Evolutionary conservation across 1,140 invertebrate species (phyloP).

Genomic region (Steinernema feltiae): DNA sequence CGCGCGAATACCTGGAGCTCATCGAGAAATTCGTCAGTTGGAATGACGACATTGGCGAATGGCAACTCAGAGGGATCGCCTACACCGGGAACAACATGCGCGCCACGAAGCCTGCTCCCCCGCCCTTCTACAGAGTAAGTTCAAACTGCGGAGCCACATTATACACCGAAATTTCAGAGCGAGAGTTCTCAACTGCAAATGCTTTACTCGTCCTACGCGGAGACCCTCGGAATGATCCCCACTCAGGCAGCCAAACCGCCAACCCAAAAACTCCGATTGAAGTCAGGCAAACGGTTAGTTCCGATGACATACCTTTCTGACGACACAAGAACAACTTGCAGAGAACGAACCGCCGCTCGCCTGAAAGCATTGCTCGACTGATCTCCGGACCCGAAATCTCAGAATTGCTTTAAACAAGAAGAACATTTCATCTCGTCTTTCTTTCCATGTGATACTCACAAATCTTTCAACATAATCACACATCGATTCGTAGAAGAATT

Average conservation of each 20-base stretch:
- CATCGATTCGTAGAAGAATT: constrained; percentile 4
- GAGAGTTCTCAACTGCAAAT: constrained; percentile 34
- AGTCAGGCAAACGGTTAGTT: constrained; percentile 47
- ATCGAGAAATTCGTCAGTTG: constrained; percentile 86
- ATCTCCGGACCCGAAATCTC: not conserved
- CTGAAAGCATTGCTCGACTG: constrained; percentile 46
- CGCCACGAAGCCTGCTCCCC: constrained; percentile 17
- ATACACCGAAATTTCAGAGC: constrained; percentile 18
- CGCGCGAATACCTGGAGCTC: constrained; percentile 81
- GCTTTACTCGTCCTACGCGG: constrained; percentile 39
- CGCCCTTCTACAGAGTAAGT: not conserved
- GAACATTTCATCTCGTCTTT: not conserved
- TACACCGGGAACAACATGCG: constrained; percentile 98
- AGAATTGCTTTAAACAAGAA: not conserved
- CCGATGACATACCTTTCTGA: not conserved
- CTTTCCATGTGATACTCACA: constrained; percentile 9
- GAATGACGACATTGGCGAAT: constrained; percentile 97
- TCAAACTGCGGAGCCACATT: not conserved
- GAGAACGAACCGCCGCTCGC: constrained; percentile 47
- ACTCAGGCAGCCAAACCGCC: constrained; percentile 15
- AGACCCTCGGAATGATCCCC: constrained; percentile 32
- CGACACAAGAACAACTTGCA: constrained; percentile 26
- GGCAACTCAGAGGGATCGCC: constrained; percentile 87
- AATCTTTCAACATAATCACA: not conserved
- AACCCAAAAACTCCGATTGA: constrained; percentile 29